Evolutionary conservation across 1,140 invertebrate species (phyloP), one percentile per base, ranked within the genome.

Genomic region (Drosophila oshimai): DNA sequence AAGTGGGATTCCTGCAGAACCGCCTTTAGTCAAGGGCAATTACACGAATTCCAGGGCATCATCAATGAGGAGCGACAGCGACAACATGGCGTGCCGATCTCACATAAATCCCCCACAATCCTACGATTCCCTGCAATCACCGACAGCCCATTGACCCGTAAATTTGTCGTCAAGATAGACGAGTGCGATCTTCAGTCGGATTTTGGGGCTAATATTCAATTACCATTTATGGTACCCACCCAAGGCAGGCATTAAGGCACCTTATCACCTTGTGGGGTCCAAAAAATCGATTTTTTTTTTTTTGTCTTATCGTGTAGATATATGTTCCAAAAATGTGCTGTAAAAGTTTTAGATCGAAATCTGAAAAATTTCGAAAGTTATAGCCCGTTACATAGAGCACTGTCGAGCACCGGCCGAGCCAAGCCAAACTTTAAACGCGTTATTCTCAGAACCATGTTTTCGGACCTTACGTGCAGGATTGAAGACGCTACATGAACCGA

Each of bases 1-100:
- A 69, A 50, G 65, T 45, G 50, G 31, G 51, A 55, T 57, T 60
- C 53, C 61, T 36, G 18, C 20, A 15, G 41, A 26, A 51, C 50
- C 69, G 60, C 53, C 57, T 51, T 26, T 13, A 57, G 49, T 47
- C 46, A 4, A 20, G 61, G 53, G 77, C 76, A 80, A 81, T 80
- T 81, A 81, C 77, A 72, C 72, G 79, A 80, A 80, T 80, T 68
- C 76, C 76, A 50, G 55, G 65, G 64, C 76, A 79, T 79, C 73
- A 76, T 75, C 72, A 79, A 58, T 72, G 42, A 62, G 73, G 36
- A 64, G 65, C 70, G 64, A 73, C 39, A 54, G 49, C 62, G 70
- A 51, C 79, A 77, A 42, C 54, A 33, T 74, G 74, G 57, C 80
- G 72, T 86, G 75, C 65, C 61, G 37, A 33, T 26, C 37, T 49